phyloP scores from a whole-genome alignment of 2,888 invertebrate genomes.

The Creontiades dilutus region DNA sequence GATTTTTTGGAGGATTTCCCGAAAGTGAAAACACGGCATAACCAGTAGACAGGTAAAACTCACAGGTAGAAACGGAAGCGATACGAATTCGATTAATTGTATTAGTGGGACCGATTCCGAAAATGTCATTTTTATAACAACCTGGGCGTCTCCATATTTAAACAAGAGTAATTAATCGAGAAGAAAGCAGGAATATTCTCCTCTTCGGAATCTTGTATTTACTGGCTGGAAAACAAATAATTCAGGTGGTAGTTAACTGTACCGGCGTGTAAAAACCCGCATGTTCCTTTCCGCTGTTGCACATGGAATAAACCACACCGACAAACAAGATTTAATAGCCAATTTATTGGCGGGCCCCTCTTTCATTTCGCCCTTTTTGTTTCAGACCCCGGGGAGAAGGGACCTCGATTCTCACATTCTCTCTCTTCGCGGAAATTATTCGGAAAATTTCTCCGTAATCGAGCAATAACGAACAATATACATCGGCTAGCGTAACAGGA shows the following conservation, averaged over 20 bases:
- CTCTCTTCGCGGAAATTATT: constrained; percentile 2
- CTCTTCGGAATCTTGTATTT: background rate
- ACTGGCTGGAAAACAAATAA: constrained; percentile 23
- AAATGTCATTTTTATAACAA: too few species aligned
- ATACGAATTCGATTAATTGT: too few species aligned
- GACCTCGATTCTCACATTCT: background rate
- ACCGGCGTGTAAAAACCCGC: constrained; percentile 5
- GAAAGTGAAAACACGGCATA: too few species aligned
- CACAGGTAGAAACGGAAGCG: too few species aligned
- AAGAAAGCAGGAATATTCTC: background rate
- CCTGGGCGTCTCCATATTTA: too few species aligned
- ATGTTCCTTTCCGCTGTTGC: constrained; percentile 25
- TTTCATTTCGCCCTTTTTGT: constrained; percentile 31
- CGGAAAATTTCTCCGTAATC: background rate
- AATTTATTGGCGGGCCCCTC: constrained; percentile 39
- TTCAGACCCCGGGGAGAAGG: constrained; percentile 5
- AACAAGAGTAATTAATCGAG: background rate
- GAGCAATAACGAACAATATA: too few species aligned
- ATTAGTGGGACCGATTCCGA: too few species aligned
- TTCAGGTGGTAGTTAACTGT: constrained; percentile 33
- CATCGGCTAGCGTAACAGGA: too few species aligned
- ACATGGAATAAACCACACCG: constrained; percentile 44
- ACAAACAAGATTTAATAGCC: constrained; percentile 54
- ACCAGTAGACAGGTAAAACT: too few species aligned
- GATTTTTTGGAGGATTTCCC: too few species aligned